Base-by-base conservation (phyloP, 2,113 vertebrate species). In the Phoenicopterus ruber region DNA sequence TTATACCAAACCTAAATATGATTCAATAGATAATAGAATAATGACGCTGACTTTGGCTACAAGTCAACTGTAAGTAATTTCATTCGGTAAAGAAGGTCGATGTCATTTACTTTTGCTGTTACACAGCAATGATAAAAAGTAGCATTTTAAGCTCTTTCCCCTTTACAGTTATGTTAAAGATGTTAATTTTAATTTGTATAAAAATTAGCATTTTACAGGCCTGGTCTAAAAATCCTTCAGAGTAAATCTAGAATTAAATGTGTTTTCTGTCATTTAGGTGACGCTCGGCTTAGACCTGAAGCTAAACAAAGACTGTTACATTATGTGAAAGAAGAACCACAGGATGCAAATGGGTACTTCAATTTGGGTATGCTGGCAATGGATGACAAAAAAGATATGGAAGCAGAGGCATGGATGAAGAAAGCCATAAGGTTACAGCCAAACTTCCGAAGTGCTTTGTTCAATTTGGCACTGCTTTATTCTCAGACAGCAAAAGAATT, bases 341-440 rank as follows among this genome's bases (percentile, higher is more conserved):
- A 98, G 8, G 99, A 99, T 55, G 99, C 99, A 89, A 99, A 99
- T 66, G 99, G 99, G 25, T 99, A 99, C 97, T 99, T 99, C 97
- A 99, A 99, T 97, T 98, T 99, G 55, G 99, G 99, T 61, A 99
- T 99, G 99, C 98, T 99, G 80, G 99, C 99, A 71, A 99, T 99
- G 99, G 99, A 99, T 82, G 99, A 99, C 76, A 98, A 98, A 81
- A 99, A 99, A 83, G 99, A 99, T 49, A 83, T 22, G 4, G 99
- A 98, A 82, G 99, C 99, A 10, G 99, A 99, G 96, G 97, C 97
- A 15, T 99, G 99, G 99, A 99, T 99, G 99, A 99, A 98, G 54
- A 98, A 99, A 97, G 99, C 99, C 94, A 99, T 99, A 81, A 96
- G 96, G 8, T 89, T 99, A 71, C 99, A 99, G 67, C 97, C 98